Conservation (phyloP, 2,113 vertebrate genomes). For the Bagarius yarrelli region DNA sequence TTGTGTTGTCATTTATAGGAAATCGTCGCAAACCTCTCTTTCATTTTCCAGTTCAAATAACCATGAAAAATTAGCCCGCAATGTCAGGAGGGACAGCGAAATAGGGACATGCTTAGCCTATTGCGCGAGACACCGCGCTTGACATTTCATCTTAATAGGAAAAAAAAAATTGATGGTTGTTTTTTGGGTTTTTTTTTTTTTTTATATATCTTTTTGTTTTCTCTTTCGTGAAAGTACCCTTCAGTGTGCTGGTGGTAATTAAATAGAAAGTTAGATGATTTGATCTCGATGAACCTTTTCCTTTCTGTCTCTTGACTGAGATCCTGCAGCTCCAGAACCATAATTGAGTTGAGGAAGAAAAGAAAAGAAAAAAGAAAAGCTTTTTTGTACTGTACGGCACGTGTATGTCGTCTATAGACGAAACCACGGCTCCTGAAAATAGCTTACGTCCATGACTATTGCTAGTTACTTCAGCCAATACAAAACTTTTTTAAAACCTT, state of each 20-base stretch:
- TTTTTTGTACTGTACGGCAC: conserved; percentile 54
- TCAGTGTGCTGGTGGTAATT: conserved; percentile 68
- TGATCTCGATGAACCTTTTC: conserved; percentile 67
- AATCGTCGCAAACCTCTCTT: conserved; percentile 93
- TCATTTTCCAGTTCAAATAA: conserved; percentile 98
- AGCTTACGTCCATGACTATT: not conserved
- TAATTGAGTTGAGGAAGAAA: conserved; percentile 40
- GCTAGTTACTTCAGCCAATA: not conserved
- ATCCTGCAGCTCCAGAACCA: conserved; percentile 34
- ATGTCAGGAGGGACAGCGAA: conserved; percentile 86
- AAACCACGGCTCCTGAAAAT: not conserved
- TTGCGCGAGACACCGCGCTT: conserved; percentile 72
- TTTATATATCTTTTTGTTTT: conserved; percentile 59
- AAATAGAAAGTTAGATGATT: conserved; percentile 68
- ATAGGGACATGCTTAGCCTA: conserved; percentile 76
- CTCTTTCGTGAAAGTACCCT: conserved; percentile 59
- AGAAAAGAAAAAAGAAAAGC: not conserved
- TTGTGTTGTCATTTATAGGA: conserved; percentile 98
- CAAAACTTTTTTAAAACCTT: not conserved
- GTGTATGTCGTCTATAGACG: conserved; percentile 55
- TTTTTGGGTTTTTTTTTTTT: conserved; percentile 64
- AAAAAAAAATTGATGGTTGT: conserved; percentile 66
- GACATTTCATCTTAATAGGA: conserved; percentile 81
- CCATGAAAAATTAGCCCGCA: conserved; percentile 98
- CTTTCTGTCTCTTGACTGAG: conserved; percentile 44